Percentiles rank a stretch among this genome's conserved stretches.
Evolutionary conservation across 1,140 invertebrate genomes (phyloP).

Genomic region (Chymomyza costata): DNA sequence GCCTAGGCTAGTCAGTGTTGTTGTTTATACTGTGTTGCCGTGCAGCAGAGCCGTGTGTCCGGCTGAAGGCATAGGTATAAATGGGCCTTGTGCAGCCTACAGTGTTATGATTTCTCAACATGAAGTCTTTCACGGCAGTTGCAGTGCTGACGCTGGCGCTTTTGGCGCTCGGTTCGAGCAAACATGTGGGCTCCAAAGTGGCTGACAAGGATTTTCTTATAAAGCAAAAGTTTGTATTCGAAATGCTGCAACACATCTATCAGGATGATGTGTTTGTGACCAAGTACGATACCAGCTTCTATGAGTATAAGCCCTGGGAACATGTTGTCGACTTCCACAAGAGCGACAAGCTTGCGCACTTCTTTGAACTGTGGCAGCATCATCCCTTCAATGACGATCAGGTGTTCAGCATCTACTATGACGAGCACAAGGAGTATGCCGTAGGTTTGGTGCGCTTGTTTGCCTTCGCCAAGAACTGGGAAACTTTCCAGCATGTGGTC

Average conservation of each 20-base stretch:
- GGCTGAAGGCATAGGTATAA: slow-evolving; percentile 59
- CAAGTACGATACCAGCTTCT: slow-evolving; percentile 53
- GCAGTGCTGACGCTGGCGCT: slow-evolving; percentile 51
- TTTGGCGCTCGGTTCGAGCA: slow-evolving; percentile 65
- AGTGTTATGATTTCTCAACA: slow-evolving; percentile 59
- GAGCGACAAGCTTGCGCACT: slow-evolving; percentile 76
- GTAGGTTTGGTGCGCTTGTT: slow-evolving; percentile 78
- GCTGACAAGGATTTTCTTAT: slow-evolving; percentile 78
- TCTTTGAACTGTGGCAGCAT: slow-evolving; percentile 76
- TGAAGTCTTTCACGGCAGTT: slow-evolving; percentile 71
- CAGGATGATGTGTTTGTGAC: slow-evolving; percentile 76
- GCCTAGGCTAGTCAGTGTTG: no score
- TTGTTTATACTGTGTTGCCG: no score
- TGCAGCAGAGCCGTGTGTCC: no score
- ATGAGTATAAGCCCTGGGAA: slow-evolving; percentile 69
- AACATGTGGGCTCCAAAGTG: slow-evolving; percentile 74
- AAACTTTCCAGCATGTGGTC: slow-evolving; percentile 81
- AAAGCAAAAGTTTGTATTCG: slow-evolving; percentile 78
- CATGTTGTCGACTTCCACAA: slow-evolving; percentile 76
- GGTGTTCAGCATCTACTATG: slow-evolving; percentile 77
- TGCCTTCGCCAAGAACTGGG: slow-evolving; percentile 80
- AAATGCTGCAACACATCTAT: slow-evolving; percentile 77
- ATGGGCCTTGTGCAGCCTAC: slow-evolving; percentile 23
- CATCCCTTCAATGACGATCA: slow-evolving; percentile 77
- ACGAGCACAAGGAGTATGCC: slow-evolving; percentile 76